These are phyloP conservation scores for Brachionus manjavacas DNA, from an alignment of 1,140 invertebrate species.

Conservation along the genomic window DNA sequence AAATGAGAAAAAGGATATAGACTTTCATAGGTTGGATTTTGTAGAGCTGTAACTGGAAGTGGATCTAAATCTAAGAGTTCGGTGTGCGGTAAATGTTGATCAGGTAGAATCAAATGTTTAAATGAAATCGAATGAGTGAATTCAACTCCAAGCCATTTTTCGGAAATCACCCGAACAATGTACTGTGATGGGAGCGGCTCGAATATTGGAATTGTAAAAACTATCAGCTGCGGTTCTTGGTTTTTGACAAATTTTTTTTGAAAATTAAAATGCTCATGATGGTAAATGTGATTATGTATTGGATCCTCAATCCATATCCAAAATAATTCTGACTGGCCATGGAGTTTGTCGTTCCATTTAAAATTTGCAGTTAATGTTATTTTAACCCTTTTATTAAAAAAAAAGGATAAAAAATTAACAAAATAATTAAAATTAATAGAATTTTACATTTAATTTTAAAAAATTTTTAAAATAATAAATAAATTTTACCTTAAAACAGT, in stretches of 20 bases:
- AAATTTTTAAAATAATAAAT: background rate
- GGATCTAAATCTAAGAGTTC: slow-evolving; percentile 85
- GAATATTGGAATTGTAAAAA: slow-evolving; percentile 89
- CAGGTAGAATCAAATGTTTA: slow-evolving; percentile 81
- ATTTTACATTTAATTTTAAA: too few relatives aligned
- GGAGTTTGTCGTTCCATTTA: slow-evolving; percentile 61
- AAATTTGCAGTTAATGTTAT: slow-evolving; percentile 78
- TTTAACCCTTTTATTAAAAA: slow-evolving; percentile 63
- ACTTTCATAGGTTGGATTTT: slow-evolving; percentile 69
- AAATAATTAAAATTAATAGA: too few relatives aligned
- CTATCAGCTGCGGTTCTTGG: slow-evolving; percentile 72
- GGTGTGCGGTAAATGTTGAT: slow-evolving; percentile 87
- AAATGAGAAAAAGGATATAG: slow-evolving; percentile 90
- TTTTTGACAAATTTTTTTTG: slow-evolving; percentile 73
- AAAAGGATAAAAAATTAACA: background rate
- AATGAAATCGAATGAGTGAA: slow-evolving; percentile 72
- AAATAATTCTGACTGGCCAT: slow-evolving; percentile 83
- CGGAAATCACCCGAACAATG: slow-evolving; percentile 77
- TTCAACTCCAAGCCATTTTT: slow-evolving; percentile 82
- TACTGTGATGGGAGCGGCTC: slow-evolving; percentile 88
- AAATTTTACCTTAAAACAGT: slow-evolving; percentile 64
- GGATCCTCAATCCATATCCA: slow-evolving; percentile 98
- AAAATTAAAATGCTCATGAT: slow-evolving; percentile 85
- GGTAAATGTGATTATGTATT: slow-evolving; percentile 85
- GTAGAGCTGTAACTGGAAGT: slow-evolving; percentile 74